Base-by-base conservation (phyloP, 1,140 invertebrate genomes). In the Brachionus angularis region DNA sequence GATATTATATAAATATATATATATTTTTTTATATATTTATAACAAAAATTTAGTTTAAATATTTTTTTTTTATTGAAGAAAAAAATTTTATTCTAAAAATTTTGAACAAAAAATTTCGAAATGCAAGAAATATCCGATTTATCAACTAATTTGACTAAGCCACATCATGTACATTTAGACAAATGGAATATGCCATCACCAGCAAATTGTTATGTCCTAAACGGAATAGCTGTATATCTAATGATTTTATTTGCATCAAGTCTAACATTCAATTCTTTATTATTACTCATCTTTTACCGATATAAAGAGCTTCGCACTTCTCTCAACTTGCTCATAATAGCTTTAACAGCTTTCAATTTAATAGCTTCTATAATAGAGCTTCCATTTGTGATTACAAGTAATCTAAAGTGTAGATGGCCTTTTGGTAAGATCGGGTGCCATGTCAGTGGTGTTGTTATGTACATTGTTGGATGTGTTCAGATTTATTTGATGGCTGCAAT, bases 401-500 rank as follows among this genome's bases (percentile, higher is more conserved):
- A 70, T 70, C 44, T 70, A 12, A 25, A 5, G 5, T 70, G 67
- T 31, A 70, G 46, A 53, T 50, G 31, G 47, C 67, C 46, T 25
- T 70, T 50, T 44, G 46, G 31, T 21, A 39, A 70, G 27, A 21
- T 44, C 8, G 46, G 33, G 27, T 52, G 46, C 25, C 23, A 52
- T 39, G 33, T 52, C 23, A 52, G 67, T 39, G 46, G 46, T 31
- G 36, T 70, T 5, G 4, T 70, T 14, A 36, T 70, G 67, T 50
- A 50, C 29, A 52, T 46, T 10, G 62, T 67, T 2, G 62, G 62
- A 18, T 21, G 4, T 2, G 36, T 50, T 25, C 42, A 50, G 21
- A 67, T 67, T 12, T 67, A 47, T 31, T 50, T 67, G 27, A 67
- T 67, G 42, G 62, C 47, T 27, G 62, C 62, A 0, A 67, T 67